Base-by-base conservation (phyloP, 2,113 vertebrate genomes). In the Ailuropoda melanoleuca region DNA sequence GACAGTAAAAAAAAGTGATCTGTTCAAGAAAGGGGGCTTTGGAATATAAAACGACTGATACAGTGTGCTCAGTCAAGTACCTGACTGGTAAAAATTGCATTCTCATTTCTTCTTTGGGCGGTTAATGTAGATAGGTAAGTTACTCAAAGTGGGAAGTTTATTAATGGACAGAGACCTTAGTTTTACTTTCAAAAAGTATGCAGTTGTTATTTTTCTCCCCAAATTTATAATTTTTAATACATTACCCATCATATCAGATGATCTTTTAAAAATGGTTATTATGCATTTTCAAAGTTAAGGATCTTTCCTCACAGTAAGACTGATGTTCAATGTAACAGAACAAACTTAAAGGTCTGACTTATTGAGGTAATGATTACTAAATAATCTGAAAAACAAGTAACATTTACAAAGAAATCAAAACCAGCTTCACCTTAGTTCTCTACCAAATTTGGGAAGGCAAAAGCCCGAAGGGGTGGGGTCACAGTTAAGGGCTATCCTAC, bases 121-220 rank as follows among this genome's bases (percentile, higher is more conserved):
- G 64, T 78, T 72, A 72, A 87, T 4, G 60, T 4, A 31, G 43
- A 82, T 2, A 26, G 50, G 37, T 84, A 86, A 43, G n/a, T 75
- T 89, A 75, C 39, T 95, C 39, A 60, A 75, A 24, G n/a, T 64
- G 66, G 14, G 66, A 90, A 58, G 17, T 77, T 48, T 75, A 81
- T 56, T 75, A 81, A 88, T n/a, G 84, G 26, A 93, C 6, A 85
- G 31, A 53, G n/a, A 75, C 92, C 72, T 70, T 70, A 81, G 31
- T 48, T 93, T 90, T 92, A 83, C 75, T 78, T 93, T 88, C 64
- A 64, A 70, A 77, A 70, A 90, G 24, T 75, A 70, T 60, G 29
- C 53, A 89, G 91, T 1, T 88, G 26, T 37, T 72, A n/a, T 92
- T 89, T 43, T 89, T 39, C 55, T 94, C 19, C 14, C 24, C n/a